phyloP scores from a whole-genome alignment of 92 coral and sea anemone genomes.

The Chrysogorgia sp. region DNA sequence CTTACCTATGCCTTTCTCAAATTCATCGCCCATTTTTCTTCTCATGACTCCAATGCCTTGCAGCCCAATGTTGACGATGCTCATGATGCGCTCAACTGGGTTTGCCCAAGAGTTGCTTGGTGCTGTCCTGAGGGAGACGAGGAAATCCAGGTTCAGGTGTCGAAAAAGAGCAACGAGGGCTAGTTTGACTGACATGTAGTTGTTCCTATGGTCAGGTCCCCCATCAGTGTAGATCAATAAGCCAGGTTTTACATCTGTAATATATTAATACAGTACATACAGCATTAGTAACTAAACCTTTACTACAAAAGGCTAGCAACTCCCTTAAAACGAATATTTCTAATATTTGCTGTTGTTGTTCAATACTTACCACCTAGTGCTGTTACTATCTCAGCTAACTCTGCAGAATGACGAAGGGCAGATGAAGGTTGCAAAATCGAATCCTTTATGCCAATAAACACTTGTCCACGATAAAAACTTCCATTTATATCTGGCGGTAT shows the following conservation, averaged over 20 bases:
- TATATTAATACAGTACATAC: background rate
- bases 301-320: too few species aligned
- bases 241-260: slow-evolving; percentile 8
- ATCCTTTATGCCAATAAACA: slow-evolving; percentile 20
- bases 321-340: too few species aligned
- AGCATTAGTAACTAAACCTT: too few species aligned
- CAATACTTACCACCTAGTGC: background rate
- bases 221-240: slow-evolving; percentile 41
- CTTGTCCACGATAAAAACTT: slow-evolving; percentile 40
- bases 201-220: slow-evolving; percentile 34
- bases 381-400: background rate
- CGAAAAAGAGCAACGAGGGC: slow-evolving; percentile 26
- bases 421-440: slow-evolving; percentile 16
- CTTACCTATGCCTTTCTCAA: slow-evolving; percentile 10
- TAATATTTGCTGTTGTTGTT: too few species aligned
- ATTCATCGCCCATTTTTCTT: slow-evolving; percentile 16
- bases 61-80: slow-evolving; percentile 44
- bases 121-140: slow-evolving; percentile 28
- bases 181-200: slow-evolving; percentile 44
- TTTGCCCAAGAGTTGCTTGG: slow-evolving; percentile 49
- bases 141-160: slow-evolving; percentile 21
- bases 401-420: background rate
- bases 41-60: slow-evolving; percentile 50
- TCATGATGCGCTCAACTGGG: slow-evolving; percentile 52
- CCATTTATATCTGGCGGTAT: slow-evolving; percentile 16